A percentile compares a stretch with the other conserved stretches of the same genome.
These are phyloP conservation scores for Toxotes lorentzi DNA, from an alignment of 2,797 vertebrate genomes.

Conservation along the genomic window DNA sequence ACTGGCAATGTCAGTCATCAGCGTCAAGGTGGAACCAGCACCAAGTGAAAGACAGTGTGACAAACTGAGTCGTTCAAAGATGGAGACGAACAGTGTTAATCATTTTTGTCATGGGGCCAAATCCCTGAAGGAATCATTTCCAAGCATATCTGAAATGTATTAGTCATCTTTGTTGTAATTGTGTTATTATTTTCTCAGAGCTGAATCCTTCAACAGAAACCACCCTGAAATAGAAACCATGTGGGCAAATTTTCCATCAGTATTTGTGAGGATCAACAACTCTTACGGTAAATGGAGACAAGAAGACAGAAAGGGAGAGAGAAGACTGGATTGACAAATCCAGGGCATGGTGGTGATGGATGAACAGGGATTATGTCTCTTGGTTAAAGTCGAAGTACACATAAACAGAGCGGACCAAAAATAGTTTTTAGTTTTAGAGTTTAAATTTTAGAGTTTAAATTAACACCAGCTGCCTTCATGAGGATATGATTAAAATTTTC, in stretches of 20 bases:
- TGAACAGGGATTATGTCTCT: background rate
- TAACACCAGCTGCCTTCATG: background rate
- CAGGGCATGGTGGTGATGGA: background rate
- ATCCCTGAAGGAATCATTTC: conserved; percentile 20
- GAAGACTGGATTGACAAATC: background rate
- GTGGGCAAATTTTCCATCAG: conserved; percentile 42
- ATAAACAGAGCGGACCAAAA: background rate
- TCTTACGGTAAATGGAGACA: conserved; percentile 1
- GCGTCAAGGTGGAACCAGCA: background rate
- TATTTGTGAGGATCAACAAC: conserved; percentile 34
- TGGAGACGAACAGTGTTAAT: background rate
- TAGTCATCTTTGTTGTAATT: conserved; percentile 50
- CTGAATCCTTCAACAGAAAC: conserved; percentile 54
- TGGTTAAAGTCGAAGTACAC: background rate
- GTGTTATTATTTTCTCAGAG: conserved; percentile 62
- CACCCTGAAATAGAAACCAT: conserved; percentile 62
- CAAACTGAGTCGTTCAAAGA: background rate
- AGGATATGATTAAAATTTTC: no score
- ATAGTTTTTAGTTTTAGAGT: background rate
- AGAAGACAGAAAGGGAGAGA: background rate
- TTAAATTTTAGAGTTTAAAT: background rate
- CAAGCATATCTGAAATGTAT: conserved; percentile 52
- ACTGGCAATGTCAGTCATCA: background rate
- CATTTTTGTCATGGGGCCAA: conserved; percentile 32
- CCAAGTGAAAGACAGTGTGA: conserved; percentile 1